Conservation (phyloP, 2,888 invertebrate species). For the Chelonus formosanus region DNA sequence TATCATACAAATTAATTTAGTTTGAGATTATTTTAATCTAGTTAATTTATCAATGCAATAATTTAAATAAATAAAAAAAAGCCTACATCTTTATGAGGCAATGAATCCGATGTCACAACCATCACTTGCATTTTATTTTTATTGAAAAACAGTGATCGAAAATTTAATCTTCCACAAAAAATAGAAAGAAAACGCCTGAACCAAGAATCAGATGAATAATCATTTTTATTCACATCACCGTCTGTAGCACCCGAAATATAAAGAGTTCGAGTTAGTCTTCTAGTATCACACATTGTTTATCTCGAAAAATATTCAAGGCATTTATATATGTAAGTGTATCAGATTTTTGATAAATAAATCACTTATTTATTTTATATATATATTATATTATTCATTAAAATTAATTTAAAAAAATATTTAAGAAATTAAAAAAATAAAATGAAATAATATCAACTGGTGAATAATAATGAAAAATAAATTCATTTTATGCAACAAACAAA, state of each 20-base stretch:
- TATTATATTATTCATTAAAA: too few relatives aligned
- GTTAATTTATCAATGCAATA: too few relatives aligned
- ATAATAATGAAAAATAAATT: too few relatives aligned
- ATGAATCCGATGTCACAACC: slow-evolving; percentile 30
- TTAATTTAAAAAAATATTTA: too few relatives aligned
- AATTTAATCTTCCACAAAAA: slow-evolving; percentile 42
- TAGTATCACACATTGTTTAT: slow-evolving; percentile 42
- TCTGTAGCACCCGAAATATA: slow-evolving; percentile 45
- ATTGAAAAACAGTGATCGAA: slow-evolving; percentile 42
- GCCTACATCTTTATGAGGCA: slow-evolving; percentile 12
- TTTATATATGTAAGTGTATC: not conserved
- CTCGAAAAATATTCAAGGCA: not conserved
- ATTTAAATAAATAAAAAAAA: slow-evolving; percentile 1
- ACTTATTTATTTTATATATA: too few relatives aligned
- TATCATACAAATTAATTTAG: too few relatives aligned
- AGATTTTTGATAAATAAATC: too few relatives aligned
- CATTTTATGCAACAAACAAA: too few relatives aligned
- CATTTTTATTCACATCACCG: slow-evolving; percentile 30
- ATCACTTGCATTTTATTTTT: slow-evolving; percentile 42
- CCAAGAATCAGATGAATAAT: slow-evolving; percentile 40
- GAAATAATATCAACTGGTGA: too few relatives aligned
- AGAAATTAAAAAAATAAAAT: too few relatives aligned
- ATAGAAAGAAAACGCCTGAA: slow-evolving; percentile 42
- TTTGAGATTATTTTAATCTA: too few relatives aligned
- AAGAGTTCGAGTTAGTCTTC: slow-evolving; percentile 48